Conservation (phyloP, 2,113 vertebrate species). For the Cynopterus brachyotis region DNA sequence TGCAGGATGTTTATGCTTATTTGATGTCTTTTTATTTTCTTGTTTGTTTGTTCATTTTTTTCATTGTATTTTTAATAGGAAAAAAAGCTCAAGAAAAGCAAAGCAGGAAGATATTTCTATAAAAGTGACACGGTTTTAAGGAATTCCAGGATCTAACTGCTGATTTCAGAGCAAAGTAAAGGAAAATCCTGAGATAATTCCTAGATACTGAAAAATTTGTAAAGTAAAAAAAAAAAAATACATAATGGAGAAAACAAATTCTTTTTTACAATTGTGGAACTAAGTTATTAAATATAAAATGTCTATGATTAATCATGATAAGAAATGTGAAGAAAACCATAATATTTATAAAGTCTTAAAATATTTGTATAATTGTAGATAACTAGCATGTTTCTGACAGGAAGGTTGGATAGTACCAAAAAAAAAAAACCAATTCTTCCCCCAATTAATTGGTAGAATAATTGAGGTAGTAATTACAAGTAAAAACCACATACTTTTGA, state of each 20-base stretch:
- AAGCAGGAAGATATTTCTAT: not conserved
- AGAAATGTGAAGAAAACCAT: not conserved
- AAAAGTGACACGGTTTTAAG: constrained; percentile 46
- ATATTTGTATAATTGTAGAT: not conserved
- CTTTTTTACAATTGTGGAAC: not conserved
- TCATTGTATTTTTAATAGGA: not conserved
- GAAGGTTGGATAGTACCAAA: not conserved
- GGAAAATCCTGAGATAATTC: not conserved
- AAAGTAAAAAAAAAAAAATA: not conserved
- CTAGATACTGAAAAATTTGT: not conserved
- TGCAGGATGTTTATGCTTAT: accelerated
- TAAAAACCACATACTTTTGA: not conserved
- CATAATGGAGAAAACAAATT: not conserved
- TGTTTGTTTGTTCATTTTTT: not conserved
- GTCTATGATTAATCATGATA: not conserved
- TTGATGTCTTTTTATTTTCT: not conserved
- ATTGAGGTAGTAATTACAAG: not conserved
- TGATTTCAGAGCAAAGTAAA: not conserved
- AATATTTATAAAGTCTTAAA: not conserved
- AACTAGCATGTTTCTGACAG: not conserved
- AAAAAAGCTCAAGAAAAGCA: not conserved
- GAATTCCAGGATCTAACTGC: not conserved
- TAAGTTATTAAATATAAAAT: not conserved
- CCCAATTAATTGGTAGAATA: not conserved
- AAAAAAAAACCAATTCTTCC: not conserved